These are phyloP conservation scores for Xestia xanthographa DNA, from an alignment of 2,888 invertebrate species.

Conservation along the genomic window DNA sequence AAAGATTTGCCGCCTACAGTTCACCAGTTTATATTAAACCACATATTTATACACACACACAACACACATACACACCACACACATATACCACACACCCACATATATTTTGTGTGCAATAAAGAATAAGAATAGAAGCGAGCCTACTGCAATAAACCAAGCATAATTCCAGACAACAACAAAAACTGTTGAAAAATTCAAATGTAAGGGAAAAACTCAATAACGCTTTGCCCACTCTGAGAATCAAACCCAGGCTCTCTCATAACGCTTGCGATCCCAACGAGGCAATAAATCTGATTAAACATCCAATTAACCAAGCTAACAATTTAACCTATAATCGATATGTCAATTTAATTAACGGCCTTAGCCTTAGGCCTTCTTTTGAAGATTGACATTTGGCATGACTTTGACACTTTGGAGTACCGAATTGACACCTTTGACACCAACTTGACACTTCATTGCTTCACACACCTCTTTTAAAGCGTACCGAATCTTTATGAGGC, in stretches of 20 bases:
- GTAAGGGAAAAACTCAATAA: neutral
- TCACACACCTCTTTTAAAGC: constrained; percentile 27
- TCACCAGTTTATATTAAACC: neutral
- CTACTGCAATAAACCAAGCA: neutral
- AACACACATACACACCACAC: no score
- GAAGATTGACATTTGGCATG: constrained; percentile 40
- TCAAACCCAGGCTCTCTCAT: neutral
- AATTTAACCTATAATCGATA: neutral
- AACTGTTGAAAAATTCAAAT: neutral
- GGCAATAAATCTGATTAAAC: neutral
- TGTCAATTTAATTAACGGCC: neutral
- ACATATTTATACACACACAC: no score
- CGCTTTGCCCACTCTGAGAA: neutral
- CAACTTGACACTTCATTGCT: constrained; percentile 33
- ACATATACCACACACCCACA: no score
- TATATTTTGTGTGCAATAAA: no score
- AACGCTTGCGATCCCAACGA: neutral
- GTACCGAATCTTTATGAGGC: constrained; percentile 12
- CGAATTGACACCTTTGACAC: constrained; percentile 39
- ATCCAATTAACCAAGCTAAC: constrained; percentile 3
- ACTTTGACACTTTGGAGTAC: constrained; percentile 35
- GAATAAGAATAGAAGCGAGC: neutral
- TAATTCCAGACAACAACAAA: neutral
- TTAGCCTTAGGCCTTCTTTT: constrained; percentile 23
- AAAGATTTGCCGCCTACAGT: neutral